Conservation (phyloP, 2,797 vertebrate species). For the Balearica regulorum region DNA sequence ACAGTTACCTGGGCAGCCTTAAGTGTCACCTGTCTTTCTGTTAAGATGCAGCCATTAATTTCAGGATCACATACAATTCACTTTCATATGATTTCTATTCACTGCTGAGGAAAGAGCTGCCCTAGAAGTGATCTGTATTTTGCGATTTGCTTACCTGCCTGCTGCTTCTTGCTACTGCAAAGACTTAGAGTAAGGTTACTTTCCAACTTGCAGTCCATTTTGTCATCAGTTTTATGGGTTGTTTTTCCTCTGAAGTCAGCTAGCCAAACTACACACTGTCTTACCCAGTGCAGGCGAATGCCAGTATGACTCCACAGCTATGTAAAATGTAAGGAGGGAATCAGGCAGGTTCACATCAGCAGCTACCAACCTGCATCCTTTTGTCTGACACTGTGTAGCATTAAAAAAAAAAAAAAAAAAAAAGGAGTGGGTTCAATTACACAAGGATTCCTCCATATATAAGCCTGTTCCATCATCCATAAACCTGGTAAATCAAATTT, state of each 20-base stretch:
- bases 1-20: background rate
- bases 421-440: background rate
- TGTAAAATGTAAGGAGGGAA: background rate
- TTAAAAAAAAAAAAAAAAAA: too few species aligned
- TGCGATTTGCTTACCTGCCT: background rate
- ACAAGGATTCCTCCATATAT: background rate
- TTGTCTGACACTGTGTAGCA: background rate
- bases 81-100: background rate
- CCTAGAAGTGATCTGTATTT: background rate
- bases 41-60: background rate
- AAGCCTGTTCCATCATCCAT: background rate
- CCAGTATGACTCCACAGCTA: background rate
- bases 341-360: background rate
- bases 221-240: background rate
- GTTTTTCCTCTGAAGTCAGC: background rate
- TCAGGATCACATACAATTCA: background rate
- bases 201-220: background rate
- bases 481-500: background rate
- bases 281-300: background rate
- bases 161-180: background rate
- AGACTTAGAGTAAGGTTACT: background rate
- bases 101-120: background rate
- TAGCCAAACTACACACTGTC: background rate
- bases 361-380: background rate
- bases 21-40: background rate